Evolutionary conservation across 2,113 vertebrate genomes (phyloP), one percentile per base, ranked within the genome.

Genomic region (Choloepus hoffmanni): DNA sequence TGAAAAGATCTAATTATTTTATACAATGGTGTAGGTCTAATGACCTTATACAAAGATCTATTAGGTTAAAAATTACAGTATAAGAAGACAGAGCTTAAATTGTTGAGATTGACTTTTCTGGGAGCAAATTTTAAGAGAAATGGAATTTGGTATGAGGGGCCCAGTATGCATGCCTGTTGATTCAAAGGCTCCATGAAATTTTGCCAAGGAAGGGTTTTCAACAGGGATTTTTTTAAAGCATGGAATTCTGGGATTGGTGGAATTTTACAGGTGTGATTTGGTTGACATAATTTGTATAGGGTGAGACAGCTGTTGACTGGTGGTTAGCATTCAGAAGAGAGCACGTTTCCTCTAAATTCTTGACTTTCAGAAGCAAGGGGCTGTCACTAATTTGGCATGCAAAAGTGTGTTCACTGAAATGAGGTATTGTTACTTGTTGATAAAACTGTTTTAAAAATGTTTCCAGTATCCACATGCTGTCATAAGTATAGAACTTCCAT

Each of bases 391-490:
- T 77, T 77, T 53, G 11, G 55, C 13, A 86, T 67, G n/a, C 15
- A 82, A 85, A 90, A 68, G 43, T 7, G 1, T 92, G 63, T 63
- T 90, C 36, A 83, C 19, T 95, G 89, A 94, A 26, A 60, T 94
- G 30, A 94, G 2, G 79, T 89, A 89, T 67, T 95, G 28, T 93
- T 74, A 68, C 10, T 67, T 90, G 93, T 83, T 95, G 55, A 96
- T 83, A 82, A 90, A 85, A 43, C 18, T 83, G 3, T 12, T 83
- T 92, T 95, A 91, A 84, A 90, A 92, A 89, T 72, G 30, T 3
- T 85, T 68, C 8, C 0, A 18, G 40, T 85, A 15, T 3, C 2
- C 67, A 6, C 48, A 13, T 68, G 21, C 92, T 88, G 50, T 60
- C 68, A 65, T 43, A 90, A 95, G 85, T 50, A 45, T 26, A 45